Evolutionary conservation across 2,888 invertebrate genomes (phyloP).

Genomic region (Timema cristinae): DNA sequence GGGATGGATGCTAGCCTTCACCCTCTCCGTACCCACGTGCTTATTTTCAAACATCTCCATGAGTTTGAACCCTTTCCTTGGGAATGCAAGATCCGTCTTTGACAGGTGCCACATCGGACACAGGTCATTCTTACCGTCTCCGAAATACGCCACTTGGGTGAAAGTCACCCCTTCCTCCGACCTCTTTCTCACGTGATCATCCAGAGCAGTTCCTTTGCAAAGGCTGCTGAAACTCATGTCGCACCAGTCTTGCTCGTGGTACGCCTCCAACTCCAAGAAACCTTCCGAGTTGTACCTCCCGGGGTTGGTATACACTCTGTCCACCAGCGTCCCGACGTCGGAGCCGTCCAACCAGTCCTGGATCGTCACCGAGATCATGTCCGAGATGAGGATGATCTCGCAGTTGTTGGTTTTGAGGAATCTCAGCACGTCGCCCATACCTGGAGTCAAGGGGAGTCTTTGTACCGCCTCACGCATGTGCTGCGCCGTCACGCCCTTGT

Average conservation of each 20-base stretch:
- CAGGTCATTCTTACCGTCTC: constrained; percentile 76
- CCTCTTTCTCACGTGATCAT: constrained; percentile 56
- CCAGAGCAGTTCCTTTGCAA: constrained; percentile 71
- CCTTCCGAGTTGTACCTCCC: constrained; percentile 57
- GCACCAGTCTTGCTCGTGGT: constrained; percentile 66
- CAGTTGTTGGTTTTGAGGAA: constrained; percentile 44
- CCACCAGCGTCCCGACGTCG: constrained; percentile 45
- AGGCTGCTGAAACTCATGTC: constrained; percentile 66
- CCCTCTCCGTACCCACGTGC: constrained; percentile 1
- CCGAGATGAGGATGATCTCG: constrained; percentile 66
- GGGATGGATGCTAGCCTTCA: not conserved
- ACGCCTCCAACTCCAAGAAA: constrained; percentile 56
- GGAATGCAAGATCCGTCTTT: constrained; percentile 61
- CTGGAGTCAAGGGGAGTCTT: constrained; percentile 56
- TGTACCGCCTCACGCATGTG: constrained; percentile 54
- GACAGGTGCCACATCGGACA: constrained; percentile 65
- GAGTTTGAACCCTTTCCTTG: constrained; percentile 53
- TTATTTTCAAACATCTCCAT: constrained; percentile 40
- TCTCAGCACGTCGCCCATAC: constrained; percentile 57
- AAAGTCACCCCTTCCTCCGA: constrained; percentile 48
- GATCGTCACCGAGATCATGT: constrained; percentile 72
- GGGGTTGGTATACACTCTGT: constrained; percentile 66
- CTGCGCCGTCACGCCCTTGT: constrained; percentile 47
- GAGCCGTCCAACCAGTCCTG: constrained; percentile 54
- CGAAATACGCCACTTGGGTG: constrained; percentile 60